phyloP scores from a whole-genome alignment of 2,113 vertebrate genomes.

The Triplophysa tibetana region DNA sequence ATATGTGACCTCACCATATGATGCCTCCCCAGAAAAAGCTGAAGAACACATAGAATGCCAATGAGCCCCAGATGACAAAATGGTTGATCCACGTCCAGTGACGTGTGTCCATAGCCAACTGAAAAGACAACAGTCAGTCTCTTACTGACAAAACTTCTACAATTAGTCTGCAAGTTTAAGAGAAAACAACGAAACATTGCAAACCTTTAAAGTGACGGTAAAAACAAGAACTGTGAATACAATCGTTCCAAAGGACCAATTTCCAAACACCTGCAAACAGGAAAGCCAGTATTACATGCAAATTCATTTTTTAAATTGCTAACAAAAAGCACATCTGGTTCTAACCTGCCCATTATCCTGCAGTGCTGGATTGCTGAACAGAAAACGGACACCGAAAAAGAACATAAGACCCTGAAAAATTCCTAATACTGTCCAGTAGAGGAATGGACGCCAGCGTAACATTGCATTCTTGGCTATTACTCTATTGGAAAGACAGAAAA shows the following conservation, averaged over 20 bases:
- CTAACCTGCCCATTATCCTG: conserved; percentile 92
- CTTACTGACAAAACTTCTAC: background rate
- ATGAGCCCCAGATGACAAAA: conserved; percentile 97
- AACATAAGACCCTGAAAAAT: conserved; percentile 91
- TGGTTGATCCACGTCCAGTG: conserved; percentile 99
- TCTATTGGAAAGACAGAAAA: conserved; percentile 67
- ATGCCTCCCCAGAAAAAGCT: conserved; percentile 99
- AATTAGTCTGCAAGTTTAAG: background rate
- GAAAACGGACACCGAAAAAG: conserved; percentile 90
- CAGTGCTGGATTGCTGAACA: conserved; percentile 86
- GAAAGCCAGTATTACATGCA: conserved; percentile 16
- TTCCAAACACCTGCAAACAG: conserved; percentile 88
- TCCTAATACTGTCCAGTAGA: conserved; percentile 92
- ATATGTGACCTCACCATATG: conserved; percentile 83
- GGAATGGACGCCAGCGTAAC: conserved; percentile 88
- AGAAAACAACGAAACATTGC: background rate
- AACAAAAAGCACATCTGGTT: background rate
- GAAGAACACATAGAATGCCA: conserved; percentile 96
- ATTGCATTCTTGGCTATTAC: conserved; percentile 91
- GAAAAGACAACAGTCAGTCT: conserved; percentile 13
- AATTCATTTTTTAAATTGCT: background rate
- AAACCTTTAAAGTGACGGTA: conserved; percentile 96
- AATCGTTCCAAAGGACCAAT: conserved; percentile 95
- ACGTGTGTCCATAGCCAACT: conserved; percentile 94
- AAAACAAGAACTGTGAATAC: conserved; percentile 95